Conservation (phyloP, 2,888 invertebrate genomes). For the Acleris cristana region DNA sequence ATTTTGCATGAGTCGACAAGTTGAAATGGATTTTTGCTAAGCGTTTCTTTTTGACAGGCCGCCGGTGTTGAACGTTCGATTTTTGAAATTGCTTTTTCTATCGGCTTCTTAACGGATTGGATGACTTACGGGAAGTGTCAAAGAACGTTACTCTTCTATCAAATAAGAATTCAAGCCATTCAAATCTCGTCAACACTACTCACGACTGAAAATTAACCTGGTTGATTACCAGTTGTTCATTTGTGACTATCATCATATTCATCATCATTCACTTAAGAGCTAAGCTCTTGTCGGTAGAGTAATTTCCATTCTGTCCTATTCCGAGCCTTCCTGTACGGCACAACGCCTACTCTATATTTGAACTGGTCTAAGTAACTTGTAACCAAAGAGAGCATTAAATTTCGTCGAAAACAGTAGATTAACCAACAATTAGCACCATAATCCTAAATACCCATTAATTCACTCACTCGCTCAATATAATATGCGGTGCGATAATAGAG, state of each 20-base stretch:
- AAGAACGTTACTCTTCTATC: not conserved
- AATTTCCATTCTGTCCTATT: too few species aligned
- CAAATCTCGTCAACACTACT: too few species aligned
- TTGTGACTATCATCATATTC: too few species aligned
- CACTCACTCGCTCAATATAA: constrained; percentile 59
- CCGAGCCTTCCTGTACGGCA: too few species aligned
- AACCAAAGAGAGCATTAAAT: not conserved
- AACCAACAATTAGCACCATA: constrained; percentile 11
- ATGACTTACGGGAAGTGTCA: not conserved
- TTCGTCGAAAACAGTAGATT: not conserved
- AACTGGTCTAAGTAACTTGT: not conserved
- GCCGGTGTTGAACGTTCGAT: constrained; percentile 24
- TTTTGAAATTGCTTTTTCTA: constrained; percentile 32
- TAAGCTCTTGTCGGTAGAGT: too few species aligned
- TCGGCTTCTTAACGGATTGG: constrained; percentile 21
- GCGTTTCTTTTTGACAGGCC: constrained; percentile 39
- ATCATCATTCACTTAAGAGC: too few species aligned
- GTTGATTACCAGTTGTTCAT: too few species aligned
- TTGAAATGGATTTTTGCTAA: constrained; percentile 57
- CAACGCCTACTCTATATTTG: too few species aligned
- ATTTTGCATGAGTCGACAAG: constrained; percentile 45
- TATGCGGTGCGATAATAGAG: constrained; percentile 75
- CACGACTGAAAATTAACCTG: too few species aligned
- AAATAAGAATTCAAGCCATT: not conserved
- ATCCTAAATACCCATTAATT: constrained; percentile 51